Conservation (phyloP, 2,888 invertebrate species). For the Lobophora halterata region DNA sequence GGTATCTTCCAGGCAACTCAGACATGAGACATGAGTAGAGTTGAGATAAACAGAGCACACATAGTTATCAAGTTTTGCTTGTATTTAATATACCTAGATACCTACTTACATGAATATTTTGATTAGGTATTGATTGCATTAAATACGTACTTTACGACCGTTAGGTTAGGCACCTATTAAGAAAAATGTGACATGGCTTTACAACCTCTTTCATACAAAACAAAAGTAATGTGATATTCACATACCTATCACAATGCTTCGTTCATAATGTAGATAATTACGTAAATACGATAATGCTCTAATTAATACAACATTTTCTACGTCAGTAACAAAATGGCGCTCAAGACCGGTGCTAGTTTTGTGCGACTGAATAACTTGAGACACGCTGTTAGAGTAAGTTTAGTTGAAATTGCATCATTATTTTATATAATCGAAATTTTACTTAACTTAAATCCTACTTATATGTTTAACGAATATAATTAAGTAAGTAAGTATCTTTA, state of each 20-base stretch:
- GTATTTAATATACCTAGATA: too few species aligned
- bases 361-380: conserved; percentile 47
- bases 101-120: too few species aligned
- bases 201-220: not conserved
- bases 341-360: conserved; percentile 58
- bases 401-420: conserved; percentile 3
- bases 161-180: too few species aligned
- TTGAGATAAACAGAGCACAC: too few species aligned
- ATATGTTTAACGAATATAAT: not conserved
- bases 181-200: too few species aligned
- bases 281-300: conserved; percentile 11
- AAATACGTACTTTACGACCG: too few species aligned
- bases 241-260: conserved; percentile 52
- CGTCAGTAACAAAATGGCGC: conserved; percentile 63
- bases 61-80: too few species aligned
- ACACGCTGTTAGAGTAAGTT: conserved; percentile 54
- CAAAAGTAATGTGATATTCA: conserved; percentile 42
- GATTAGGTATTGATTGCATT: too few species aligned
- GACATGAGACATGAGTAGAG: too few species aligned
- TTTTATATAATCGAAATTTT: not conserved
- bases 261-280: conserved; percentile 27
- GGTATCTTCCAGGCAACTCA: too few species aligned
- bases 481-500: not conserved
- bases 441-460: not conserved
- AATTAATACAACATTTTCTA: conserved; percentile 18